A percentile compares a stretch with the other conserved stretches of the same genome.
phyloP scores from a whole-genome alignment of 2,113 vertebrate species.

The Marcusenius ussheri region DNA sequence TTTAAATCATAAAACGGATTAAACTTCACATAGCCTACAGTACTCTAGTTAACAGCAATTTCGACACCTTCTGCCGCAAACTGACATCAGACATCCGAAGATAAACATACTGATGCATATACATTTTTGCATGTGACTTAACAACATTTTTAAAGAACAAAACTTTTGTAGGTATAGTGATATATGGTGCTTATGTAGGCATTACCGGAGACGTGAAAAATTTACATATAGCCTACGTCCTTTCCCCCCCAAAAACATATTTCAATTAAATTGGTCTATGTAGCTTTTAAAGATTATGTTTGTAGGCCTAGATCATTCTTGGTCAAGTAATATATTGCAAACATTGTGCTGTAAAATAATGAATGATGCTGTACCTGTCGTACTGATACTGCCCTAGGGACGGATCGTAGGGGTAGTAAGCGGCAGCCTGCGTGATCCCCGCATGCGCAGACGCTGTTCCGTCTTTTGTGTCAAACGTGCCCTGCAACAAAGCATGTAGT shows the following conservation, averaged over 20 bases:
- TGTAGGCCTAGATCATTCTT: background rate
- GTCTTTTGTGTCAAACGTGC: constrained; percentile 88
- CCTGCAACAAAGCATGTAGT: constrained; percentile 61
- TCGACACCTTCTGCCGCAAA: background rate
- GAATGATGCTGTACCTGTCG: constrained; percentile 72
- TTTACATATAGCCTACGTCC: background rate
- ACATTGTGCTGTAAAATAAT: background rate
- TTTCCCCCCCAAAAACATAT: background rate
- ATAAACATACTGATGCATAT: background rate
- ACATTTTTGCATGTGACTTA: background rate
- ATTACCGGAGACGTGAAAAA: background rate
- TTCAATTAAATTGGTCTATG: background rate
- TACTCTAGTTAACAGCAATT: background rate
- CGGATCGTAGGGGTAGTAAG: constrained; percentile 91
- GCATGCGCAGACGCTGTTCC: constrained; percentile 80
- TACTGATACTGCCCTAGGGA: constrained; percentile 91
- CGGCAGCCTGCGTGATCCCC: constrained; percentile 78
- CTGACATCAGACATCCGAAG: background rate
- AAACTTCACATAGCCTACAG: background rate
- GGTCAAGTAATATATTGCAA: background rate
- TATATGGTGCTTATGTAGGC: background rate
- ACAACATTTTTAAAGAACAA: background rate
- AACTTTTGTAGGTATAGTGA: background rate
- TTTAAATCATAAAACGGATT: background rate
- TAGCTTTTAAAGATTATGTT: background rate